Evolutionary conservation across 1,140 invertebrate species (phyloP), one percentile per base, ranked within the genome.

Genomic region (Heliconius melpomene): DNA sequence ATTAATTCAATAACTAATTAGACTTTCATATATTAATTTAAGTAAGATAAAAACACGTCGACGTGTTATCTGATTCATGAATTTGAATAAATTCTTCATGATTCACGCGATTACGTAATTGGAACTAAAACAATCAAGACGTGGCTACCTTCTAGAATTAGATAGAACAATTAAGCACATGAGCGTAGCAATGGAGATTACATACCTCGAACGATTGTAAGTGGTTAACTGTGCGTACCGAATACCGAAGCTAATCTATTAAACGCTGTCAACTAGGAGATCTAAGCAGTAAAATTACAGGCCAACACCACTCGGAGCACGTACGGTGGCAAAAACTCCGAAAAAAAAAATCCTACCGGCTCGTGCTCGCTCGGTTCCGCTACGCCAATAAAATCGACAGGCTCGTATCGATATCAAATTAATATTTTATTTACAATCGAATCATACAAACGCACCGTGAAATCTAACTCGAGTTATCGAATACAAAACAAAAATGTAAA

Each of bases 401-500:
- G 75, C 78, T 66, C 54, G 79, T 81, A 73, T 74, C 75, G 38
- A 66, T 66, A 66, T 20, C 60, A 66, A 66, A 66, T 66, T 66
- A 50, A 75, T 70, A 77, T 66, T 74, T 74, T 23, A 80, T 77
- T 77, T 66, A 46, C 54, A 74, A 76, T 77, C 75, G 78, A 57
- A 57, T 66, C 36, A 8, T 76, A 72, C 54, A 75, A 79, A 74
- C 54, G 26, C 38, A 66, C 74, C 79, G 66, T 76, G 74, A 60
- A 77, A 80, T 74, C 71, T 23, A 13, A 77, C 79, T 40, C 72
- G 73, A 80, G 38, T 77, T 78, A 79, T 66, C 32, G 38, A 72
- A 72, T 57, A 79, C 72, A 78, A 75, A 82, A 72, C 84, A 86
- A 89, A 52, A 87, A 88, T 87, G 87, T 88, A 87, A 93, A 92